phyloP scores from a whole-genome alignment of 2,113 vertebrate species.

The Phalacrocorax pelagicus region DNA sequence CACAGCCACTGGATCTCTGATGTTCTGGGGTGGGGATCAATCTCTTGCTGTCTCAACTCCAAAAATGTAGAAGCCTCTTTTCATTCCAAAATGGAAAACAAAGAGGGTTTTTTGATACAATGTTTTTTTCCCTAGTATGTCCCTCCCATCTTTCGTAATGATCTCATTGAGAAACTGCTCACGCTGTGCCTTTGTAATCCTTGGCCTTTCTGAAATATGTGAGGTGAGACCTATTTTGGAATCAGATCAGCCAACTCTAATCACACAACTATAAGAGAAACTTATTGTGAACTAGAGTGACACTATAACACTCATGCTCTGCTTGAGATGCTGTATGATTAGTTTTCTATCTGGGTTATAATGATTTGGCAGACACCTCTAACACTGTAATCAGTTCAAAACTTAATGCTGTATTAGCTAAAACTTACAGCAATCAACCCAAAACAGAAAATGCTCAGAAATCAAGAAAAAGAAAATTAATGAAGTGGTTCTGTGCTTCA shows the following conservation, averaged over 20 bases:
- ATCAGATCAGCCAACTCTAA: not conserved
- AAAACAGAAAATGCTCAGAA: not conserved
- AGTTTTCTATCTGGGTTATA: not conserved
- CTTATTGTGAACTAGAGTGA: not conserved
- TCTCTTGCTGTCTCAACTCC: not conserved
- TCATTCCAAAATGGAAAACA: not conserved
- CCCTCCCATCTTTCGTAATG: not conserved
- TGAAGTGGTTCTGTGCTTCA: not conserved
- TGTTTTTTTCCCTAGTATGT: not conserved
- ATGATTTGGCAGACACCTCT: not conserved
- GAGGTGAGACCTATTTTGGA: not conserved
- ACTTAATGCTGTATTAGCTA: not conserved
- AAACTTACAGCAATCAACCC: not conserved
- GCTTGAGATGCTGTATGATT: not conserved
- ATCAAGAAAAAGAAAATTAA: not conserved
- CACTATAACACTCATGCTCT: not conserved
- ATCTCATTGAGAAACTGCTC: not conserved
- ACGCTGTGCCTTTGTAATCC: not conserved
- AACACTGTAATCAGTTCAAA: not conserved
- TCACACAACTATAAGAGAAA: not conserved
- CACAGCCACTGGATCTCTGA: not conserved
- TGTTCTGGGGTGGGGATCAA: not conserved
- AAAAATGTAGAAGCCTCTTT: not conserved
- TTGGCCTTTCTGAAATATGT: not conserved
- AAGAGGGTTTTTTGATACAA: not conserved